A percentile compares a stretch with the other conserved stretches of the same genome.
Evolutionary conservation across 2,797 vertebrate species (phyloP).

Genomic region (Sebastes itinus): DNA sequence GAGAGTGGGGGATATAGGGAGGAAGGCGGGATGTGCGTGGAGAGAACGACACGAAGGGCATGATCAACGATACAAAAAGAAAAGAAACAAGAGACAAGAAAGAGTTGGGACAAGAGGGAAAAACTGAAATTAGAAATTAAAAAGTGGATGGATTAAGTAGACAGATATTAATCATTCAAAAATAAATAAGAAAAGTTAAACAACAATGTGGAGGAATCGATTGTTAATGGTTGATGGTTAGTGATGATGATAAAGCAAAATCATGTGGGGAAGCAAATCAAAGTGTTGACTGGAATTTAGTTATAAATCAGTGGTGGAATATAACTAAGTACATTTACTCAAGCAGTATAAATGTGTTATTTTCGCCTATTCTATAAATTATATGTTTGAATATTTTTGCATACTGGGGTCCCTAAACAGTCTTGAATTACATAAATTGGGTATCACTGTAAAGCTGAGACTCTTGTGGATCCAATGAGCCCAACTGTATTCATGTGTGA

Average conservation of each 20-base stretch:
- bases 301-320: not conserved
- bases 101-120: constrained; percentile 76
- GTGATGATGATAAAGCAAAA: constrained; percentile 50
- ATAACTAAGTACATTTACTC: not conserved
- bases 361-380: too few species aligned
- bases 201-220: constrained; percentile 43
- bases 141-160: constrained; percentile 74
- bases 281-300: not conserved
- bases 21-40: constrained; percentile 75
- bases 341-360: not conserved
- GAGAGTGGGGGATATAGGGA: constrained; percentile 81
- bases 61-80: constrained; percentile 75
- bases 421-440: too few species aligned
- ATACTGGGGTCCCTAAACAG: too few species aligned
- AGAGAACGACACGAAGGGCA: constrained; percentile 75
- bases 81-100: constrained; percentile 74
- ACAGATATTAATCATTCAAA: constrained; percentile 68
- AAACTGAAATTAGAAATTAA: constrained; percentile 86
- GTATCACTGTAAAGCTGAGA: too few species aligned
- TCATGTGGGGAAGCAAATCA: constrained; percentile 33
- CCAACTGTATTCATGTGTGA: too few species aligned
- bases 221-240: constrained; percentile 64
- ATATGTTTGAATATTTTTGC: too few species aligned
- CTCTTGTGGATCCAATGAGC: too few species aligned
- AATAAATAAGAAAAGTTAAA: constrained; percentile 57